phyloP scores from a whole-genome alignment of 2,113 vertebrate species.

The Oxyura jamaicensis region DNA sequence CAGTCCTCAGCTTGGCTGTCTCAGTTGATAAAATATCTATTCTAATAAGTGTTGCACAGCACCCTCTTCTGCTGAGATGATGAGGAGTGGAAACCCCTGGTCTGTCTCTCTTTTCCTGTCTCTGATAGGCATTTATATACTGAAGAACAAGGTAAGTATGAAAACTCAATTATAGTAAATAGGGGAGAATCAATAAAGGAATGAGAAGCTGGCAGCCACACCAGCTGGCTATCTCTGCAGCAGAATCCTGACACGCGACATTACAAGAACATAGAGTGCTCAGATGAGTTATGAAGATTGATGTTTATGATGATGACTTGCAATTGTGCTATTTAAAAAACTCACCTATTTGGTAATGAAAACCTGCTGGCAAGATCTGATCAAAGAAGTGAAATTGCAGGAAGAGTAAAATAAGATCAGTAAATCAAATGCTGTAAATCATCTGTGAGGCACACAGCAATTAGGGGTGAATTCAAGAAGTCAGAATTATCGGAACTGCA shows the following conservation, averaged over 20 bases:
- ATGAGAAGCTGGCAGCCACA: slow-evolving; percentile 28
- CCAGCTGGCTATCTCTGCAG: neutral
- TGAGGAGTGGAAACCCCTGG: slow-evolving; percentile 1
- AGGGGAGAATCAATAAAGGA: slow-evolving; percentile 43
- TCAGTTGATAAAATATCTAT: neutral
- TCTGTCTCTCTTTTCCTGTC: neutral
- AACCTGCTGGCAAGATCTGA: slow-evolving; percentile 59
- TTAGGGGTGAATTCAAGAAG: slow-evolving; percentile 47
- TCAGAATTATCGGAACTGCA: slow-evolving; percentile 17
- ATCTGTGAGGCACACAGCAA: slow-evolving; percentile 32
- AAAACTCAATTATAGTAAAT: slow-evolving; percentile 62
- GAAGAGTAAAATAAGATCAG: slow-evolving; percentile 62
- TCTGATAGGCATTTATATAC: slow-evolving; percentile 46
- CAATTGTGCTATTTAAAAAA: slow-evolving; percentile 51
- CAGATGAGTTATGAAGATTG: slow-evolving; percentile 54
- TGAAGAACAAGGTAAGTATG: slow-evolving; percentile 29
- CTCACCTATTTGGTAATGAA: slow-evolving; percentile 64
- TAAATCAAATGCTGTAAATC: slow-evolving; percentile 60
- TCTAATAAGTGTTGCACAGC: slow-evolving; percentile 37
- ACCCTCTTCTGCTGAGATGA: slow-evolving; percentile 55
- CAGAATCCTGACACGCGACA: slow-evolving; percentile 13
- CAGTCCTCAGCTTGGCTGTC: neutral
- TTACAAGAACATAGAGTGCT: slow-evolving; percentile 27
- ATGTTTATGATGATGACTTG: slow-evolving; percentile 61
- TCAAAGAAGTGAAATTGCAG: slow-evolving; percentile 60